phyloP scores from a whole-genome alignment of 1,140 invertebrate species.

The Musca domestica region DNA sequence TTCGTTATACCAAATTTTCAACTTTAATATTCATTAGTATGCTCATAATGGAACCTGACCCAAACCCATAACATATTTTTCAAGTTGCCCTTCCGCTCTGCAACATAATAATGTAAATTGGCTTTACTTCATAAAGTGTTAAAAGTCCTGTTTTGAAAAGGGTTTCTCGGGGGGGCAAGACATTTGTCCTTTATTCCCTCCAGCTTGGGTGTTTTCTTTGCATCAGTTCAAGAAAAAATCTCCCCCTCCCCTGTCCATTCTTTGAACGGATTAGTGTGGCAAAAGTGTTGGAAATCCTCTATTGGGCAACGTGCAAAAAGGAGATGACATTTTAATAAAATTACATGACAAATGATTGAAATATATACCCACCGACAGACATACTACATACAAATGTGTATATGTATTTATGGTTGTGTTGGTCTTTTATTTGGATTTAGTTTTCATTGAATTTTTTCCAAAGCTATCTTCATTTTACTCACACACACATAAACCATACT shows the following conservation, averaged over 20 bases:
- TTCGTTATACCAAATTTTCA: not conserved
- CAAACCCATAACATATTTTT: not conserved
- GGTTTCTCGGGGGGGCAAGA: not conserved
- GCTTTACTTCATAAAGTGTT: slow-evolving; percentile 12
- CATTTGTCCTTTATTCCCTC: too few species aligned
- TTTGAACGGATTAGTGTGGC: slow-evolving; percentile 47
- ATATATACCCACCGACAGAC: not conserved
- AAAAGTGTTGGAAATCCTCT: slow-evolving; percentile 73
- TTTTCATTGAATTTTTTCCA: not conserved
- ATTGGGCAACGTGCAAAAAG: slow-evolving; percentile 34
- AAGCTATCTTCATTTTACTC: not conserved
- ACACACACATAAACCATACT: too few species aligned
- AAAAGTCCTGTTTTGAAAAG: slow-evolving; percentile 11
- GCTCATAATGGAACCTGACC: not conserved
- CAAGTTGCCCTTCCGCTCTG: not conserved
- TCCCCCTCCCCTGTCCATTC: not conserved
- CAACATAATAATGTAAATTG: slow-evolving; percentile 16
- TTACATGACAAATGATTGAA: slow-evolving; percentile 23
- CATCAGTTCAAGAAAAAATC: too few species aligned
- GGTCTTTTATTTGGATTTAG: slow-evolving; percentile 7
- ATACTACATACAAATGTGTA: not conserved
- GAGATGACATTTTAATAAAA: slow-evolving; percentile 6
- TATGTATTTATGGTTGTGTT: not conserved
- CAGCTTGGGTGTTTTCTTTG: not conserved
- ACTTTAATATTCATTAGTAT: slow-evolving; percentile 13